Evolutionary conservation across 2,888 invertebrate genomes (phyloP).

Genomic region (Agrotis segetum): DNA sequence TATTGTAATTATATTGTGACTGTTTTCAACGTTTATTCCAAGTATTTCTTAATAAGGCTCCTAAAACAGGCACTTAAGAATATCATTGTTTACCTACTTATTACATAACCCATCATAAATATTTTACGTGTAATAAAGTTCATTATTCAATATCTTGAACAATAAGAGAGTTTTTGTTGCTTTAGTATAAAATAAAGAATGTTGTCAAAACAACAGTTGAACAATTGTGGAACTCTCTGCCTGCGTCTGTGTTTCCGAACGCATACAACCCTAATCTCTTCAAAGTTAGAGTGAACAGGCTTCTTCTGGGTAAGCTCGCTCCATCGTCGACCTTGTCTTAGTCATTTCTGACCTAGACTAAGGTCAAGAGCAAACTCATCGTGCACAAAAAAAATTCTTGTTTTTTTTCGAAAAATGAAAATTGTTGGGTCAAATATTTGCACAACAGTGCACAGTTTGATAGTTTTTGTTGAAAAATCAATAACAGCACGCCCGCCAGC

Average conservation of each 20-base stretch:
- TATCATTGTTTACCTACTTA: neutral
- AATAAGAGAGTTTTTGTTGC: neutral
- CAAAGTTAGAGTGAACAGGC: no score
- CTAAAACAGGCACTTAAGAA: neutral
- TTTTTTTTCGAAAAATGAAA: neutral
- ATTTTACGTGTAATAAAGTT: neutral
- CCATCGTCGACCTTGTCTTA: no score
- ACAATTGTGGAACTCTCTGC: no score
- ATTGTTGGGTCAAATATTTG: conserved; percentile 10
- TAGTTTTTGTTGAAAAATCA: conserved; percentile 28
- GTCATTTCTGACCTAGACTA: no score
- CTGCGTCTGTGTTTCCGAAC: no score
- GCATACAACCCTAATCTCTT: no score
- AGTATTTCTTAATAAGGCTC: neutral
- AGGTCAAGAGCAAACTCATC: no score
- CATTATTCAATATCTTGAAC: fast-evolving
- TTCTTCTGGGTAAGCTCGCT: no score
- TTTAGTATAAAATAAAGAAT: neutral
- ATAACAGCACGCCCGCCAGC: neutral
- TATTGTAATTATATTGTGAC: neutral
- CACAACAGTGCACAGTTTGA: conserved; percentile 1
- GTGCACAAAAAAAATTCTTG: neutral
- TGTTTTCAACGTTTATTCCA: neutral
- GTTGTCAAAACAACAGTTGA: conserved; percentile 2
- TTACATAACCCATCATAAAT: neutral